A percentile compares a stretch with the other conserved stretches of the same genome.
Conservation (phyloP, 1,140 invertebrate species). For the Orius insidiosus region DNA sequence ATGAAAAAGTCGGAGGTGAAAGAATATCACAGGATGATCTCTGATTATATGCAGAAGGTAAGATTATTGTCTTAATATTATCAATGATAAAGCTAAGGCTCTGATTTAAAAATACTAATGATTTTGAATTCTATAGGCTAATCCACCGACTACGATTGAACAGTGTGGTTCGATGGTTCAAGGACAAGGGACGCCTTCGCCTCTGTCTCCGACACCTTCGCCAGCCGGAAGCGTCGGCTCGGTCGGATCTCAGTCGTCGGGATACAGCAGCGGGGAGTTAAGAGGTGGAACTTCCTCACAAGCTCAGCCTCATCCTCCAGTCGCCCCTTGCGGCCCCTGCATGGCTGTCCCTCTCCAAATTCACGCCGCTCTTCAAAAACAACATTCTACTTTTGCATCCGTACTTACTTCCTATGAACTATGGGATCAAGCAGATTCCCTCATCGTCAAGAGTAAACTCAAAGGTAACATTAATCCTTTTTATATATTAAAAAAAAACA, state of each 20-base stretch:
- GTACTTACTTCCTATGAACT: constrained; percentile 52
- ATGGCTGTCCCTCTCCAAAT: constrained; percentile 42
- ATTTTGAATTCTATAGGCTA: constrained; percentile 20
- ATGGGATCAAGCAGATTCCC: constrained; percentile 58
- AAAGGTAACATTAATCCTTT: too few relatives aligned
- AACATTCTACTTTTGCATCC: constrained; percentile 43
- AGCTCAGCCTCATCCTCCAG: constrained; percentile 5
- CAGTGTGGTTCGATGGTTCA: constrained; percentile 24
- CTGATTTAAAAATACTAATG: too few relatives aligned
- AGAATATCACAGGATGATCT: constrained; percentile 42
- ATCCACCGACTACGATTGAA: constrained; percentile 26
- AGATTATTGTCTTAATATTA: constrained; percentile 19
- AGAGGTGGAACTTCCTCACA: constrained; percentile 11
- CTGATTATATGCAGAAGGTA: constrained; percentile 48
- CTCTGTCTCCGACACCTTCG: constrained; percentile 64
- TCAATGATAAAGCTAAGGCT: too few relatives aligned
- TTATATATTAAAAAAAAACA: neutral
- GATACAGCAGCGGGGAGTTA: constrained; percentile 50
- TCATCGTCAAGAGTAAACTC: constrained; percentile 44
- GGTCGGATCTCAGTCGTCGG: constrained; percentile 55
- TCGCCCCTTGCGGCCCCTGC: constrained; percentile 24
- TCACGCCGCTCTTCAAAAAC: constrained; percentile 49
- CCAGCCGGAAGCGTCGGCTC: constrained; percentile 68
- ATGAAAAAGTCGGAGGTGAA: constrained; percentile 47
- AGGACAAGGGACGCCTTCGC: constrained; percentile 52